Conservation (phyloP, 2,888 invertebrate genomes). For the Yponomeuta evonymella region DNA sequence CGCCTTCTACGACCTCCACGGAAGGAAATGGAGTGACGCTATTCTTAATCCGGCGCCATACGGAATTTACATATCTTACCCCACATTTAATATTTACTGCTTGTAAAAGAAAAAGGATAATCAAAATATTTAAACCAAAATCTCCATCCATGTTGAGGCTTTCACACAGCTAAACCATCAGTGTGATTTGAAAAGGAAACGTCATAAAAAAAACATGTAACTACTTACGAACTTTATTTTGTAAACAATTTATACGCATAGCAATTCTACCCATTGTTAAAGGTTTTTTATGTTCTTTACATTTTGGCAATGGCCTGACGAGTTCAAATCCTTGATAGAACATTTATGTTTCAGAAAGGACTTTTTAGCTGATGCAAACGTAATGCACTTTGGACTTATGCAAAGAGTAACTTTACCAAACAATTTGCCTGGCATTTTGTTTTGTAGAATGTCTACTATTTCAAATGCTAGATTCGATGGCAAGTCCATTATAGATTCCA, state of each 20-base stretch:
- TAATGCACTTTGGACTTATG: conserved; percentile 55
- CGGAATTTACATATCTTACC: background rate
- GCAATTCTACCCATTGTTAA: background rate
- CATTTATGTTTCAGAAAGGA: conserved; percentile 53
- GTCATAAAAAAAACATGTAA: background rate
- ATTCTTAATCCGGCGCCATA: no score
- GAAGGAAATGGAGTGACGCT: no score
- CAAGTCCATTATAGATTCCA: conserved; percentile 63
- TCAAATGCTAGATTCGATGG: conserved; percentile 60
- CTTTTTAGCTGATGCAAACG: conserved; percentile 52
- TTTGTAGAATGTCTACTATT: conserved; percentile 60
- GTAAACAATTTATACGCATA: background rate
- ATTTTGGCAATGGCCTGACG: conserved; percentile 45
- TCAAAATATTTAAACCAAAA: background rate
- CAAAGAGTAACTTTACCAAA: conserved; percentile 64
- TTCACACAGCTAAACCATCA: background rate
- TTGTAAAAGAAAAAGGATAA: background rate
- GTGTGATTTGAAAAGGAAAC: background rate
- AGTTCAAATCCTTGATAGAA: conserved; percentile 44
- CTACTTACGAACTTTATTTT: background rate
- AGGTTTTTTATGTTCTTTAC: conserved; percentile 25
- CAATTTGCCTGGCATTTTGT: conserved; percentile 57
- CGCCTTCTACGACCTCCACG: no score
- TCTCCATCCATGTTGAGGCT: background rate
- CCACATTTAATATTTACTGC: background rate